A percentile compares a stretch with the other conserved stretches of the same genome.
Conservation (phyloP, 2,888 invertebrate species). For the Tenthredo notha region DNA sequence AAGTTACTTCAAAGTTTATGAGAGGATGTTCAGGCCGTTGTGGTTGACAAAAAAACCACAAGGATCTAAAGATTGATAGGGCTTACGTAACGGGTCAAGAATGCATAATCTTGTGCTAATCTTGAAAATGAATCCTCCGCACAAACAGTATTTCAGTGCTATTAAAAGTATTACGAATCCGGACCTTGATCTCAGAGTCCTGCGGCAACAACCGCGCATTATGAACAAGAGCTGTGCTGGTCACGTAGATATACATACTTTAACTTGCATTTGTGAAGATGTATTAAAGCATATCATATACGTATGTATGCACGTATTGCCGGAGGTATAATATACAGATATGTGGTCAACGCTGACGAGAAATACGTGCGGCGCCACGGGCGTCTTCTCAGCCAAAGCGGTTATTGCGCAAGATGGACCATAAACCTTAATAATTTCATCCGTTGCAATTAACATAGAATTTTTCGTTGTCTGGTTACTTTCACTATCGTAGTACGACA, state of each 20-base stretch:
- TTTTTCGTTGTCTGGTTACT: background rate
- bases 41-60: background rate
- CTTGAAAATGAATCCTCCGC: background rate
- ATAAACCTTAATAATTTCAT: constrained; percentile 25
- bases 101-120: constrained; percentile 28
- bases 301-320: background rate
- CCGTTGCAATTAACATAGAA: background rate
- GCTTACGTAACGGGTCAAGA: constrained; percentile 5
- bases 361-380: constrained; percentile 33
- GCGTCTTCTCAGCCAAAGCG: constrained; percentile 18
- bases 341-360: constrained; percentile 21
- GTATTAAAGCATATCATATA: background rate
- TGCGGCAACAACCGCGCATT: constrained; percentile 35
- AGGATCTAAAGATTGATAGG: background rate
- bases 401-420: constrained; percentile 12
- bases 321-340: background rate
- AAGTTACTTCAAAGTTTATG: background rate
- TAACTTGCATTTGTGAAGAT: background rate
- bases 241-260: background rate
- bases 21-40: background rate
- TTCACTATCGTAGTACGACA: constrained; percentile 18
- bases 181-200: constrained; percentile 40
- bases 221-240: background rate
- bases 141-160: constrained; percentile 1
- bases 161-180: constrained; percentile 16